A percentile compares a stretch with the other conserved stretches of the same genome.
phyloP scores from a whole-genome alignment of 2,797 vertebrate species.

The Anguilla anguilla region DNA sequence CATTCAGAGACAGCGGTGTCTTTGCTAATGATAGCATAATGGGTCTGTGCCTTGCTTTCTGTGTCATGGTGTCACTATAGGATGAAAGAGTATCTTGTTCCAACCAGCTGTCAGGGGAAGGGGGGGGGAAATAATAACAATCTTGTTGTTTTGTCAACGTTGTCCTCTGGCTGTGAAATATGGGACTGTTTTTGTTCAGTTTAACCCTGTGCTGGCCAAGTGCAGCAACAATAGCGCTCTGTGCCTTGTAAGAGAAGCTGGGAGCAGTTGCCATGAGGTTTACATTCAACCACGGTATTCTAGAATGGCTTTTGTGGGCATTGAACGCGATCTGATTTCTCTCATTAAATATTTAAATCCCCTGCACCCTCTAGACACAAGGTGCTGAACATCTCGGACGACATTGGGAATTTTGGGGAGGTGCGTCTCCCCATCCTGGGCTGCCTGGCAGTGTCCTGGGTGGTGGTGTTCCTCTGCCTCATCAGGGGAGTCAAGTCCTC shows the following conservation, averaged over 20 bases:
- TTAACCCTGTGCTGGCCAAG: conserved; percentile 8
- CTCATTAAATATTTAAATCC: not conserved
- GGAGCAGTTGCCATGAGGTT: not conserved
- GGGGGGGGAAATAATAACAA: conserved; percentile 1
- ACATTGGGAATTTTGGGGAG: conserved; percentile 93
- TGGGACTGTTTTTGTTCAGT: conserved; percentile 28
- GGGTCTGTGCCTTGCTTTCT: conserved; percentile 42
- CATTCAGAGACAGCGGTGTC: conserved; percentile 43
- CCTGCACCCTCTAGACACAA: conserved; percentile 75
- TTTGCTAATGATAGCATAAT: conserved; percentile 42
- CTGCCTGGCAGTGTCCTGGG: conserved; percentile 91
- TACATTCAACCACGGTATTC: not conserved
- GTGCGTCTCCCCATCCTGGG: conserved; percentile 91
- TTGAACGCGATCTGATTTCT: not conserved
- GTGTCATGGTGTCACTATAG: conserved; percentile 37
- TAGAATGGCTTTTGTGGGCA: not conserved
- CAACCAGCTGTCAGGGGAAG: conserved; percentile 27
- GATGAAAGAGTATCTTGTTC: conserved; percentile 52
- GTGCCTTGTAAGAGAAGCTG: not conserved
- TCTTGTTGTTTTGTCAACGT: conserved; percentile 42
- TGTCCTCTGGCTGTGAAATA: conserved; percentile 38
- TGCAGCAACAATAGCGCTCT: conserved; percentile 15
- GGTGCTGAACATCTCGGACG: conserved; percentile 89
- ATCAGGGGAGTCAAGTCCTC: conserved; percentile 97
- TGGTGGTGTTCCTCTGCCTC: conserved; percentile 97